Percentiles rank a stretch among this genome's conserved stretches.
Conservation (phyloP, 2,797 vertebrate genomes). For the Philypnodon macrostomus region DNA sequence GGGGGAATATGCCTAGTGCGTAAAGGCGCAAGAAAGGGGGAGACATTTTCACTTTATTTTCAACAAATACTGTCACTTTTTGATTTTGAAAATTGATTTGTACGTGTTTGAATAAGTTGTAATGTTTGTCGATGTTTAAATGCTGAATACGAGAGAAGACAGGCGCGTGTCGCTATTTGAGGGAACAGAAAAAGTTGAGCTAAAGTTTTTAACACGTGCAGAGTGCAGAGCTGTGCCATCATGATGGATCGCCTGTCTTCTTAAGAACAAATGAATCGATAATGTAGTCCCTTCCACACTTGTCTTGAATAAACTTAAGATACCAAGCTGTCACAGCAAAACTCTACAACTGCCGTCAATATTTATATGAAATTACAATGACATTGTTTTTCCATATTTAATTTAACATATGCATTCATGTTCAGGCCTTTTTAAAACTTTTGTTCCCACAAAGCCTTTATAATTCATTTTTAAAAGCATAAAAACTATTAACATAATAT, state of each 20-base stretch:
- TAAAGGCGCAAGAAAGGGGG: conserved; percentile 59
- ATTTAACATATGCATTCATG: conserved; percentile 17
- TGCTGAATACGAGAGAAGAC: conserved; percentile 19
- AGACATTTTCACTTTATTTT: conserved; percentile 40
- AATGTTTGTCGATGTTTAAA: conserved; percentile 1
- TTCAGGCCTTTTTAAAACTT: conserved; percentile 16
- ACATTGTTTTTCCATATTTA: conserved; percentile 9
- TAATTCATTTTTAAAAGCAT: too few species aligned
- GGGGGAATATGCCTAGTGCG: conserved; percentile 44
- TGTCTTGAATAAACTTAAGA: conserved; percentile 40
- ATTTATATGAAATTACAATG: too few species aligned
- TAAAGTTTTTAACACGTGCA: conserved; percentile 66
- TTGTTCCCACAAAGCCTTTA: too few species aligned
- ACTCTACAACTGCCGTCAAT: conserved; percentile 12
- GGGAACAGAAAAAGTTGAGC: conserved; percentile 45
- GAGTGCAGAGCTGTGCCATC: conserved; percentile 40
- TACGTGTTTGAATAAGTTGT: conserved; percentile 1
- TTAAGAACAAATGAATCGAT: conserved; percentile 50
- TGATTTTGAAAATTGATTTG: neutral
- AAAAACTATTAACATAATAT: conserved; percentile 28
- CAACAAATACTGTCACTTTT: conserved; percentile 9
- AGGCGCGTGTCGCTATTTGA: conserved; percentile 29
- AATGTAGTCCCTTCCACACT: conserved; percentile 35
- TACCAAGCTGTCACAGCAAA: conserved; percentile 18
- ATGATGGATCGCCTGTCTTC: conserved; percentile 51